Evolutionary conservation across 53 echinoderm and acorn worm genomes (phyloP).

Genomic region (Zoroaster sp.): DNA sequence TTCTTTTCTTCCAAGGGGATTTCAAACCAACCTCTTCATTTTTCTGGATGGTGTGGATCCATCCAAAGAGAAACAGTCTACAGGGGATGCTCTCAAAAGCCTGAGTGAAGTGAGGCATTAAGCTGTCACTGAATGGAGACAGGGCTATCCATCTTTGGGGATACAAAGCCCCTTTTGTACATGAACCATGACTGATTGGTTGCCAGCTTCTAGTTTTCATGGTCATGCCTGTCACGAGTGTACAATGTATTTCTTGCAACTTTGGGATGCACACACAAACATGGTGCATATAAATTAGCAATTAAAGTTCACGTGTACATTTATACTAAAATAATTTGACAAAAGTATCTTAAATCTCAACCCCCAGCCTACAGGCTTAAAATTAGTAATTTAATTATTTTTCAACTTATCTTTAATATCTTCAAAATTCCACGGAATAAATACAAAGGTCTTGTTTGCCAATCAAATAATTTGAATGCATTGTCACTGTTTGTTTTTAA

Average conservation of each 20-base stretch:
- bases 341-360: too few species aligned
- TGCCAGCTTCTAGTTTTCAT: neutral
- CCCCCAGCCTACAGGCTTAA: too few species aligned
- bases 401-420: too few species aligned
- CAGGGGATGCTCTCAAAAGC: slow-evolving; percentile 14
- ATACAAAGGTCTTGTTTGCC: too few species aligned
- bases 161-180: neutral
- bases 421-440: too few species aligned
- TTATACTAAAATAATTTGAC: too few species aligned
- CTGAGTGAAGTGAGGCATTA: slow-evolving; percentile 19
- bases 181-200: slow-evolving; percentile 9
- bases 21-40: neutral
- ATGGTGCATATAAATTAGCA: too few species aligned
- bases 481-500: too few species aligned
- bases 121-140: slow-evolving; percentile 15
- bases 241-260: neutral
- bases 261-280: too few species aligned
- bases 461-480: too few species aligned
- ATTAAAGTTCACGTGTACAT: too few species aligned
- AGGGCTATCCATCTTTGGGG: neutral
- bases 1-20: neutral
- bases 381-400: too few species aligned
- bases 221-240: neutral
- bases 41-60: neutral
- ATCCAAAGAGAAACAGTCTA: neutral